Evolutionary conservation across 2,888 invertebrate species (phyloP), one percentile per base, ranked within the genome.

Genomic region (Torymus aiolomorphi): DNA sequence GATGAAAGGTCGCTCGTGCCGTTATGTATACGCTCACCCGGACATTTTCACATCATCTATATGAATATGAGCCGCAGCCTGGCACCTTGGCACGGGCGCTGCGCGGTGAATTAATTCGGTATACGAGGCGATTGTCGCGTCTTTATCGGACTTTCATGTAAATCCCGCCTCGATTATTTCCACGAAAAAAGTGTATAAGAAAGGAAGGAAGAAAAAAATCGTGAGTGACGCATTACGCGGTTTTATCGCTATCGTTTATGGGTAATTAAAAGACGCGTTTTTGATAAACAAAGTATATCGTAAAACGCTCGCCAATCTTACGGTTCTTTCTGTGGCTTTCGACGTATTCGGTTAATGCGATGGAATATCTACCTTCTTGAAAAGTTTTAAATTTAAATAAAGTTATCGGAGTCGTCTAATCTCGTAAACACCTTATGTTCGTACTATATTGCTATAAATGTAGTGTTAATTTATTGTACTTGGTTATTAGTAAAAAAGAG

Each of bases 1-100:
- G 85, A 86, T 85, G 84, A 87, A 84, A 88, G 83, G 81, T 78
- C 8, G 49, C 24, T 2, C 24, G 24, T 2, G 24, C 24, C 24
- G 24, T 24, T 24, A 24, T 24, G 3, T 24, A 24, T 3, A 24
- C 24, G 14, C 13, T 42, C 61, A n/a, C n/a, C n/a, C n/a, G 49
- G 49, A 71, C 71, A 71, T 71, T 74, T 56, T 65, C 73, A 65
- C 73, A 20, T 74, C 56, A 56, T 74, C 63, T 61, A 16, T 51
- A 59, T 61, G 71, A 71, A 49, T 63, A 61, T 71, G 13, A 14
- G 24, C 18, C n/a, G n/a, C 52, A n/a, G 10, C 16, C 31, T 8
- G 3, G 8, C 1, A 2, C 5, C 16, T 2, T 71, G n/a, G n/a
- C n/a, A n/a, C n/a, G 20, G 1, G 5, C n/a, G 57, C n/a, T 1